phyloP scores from a whole-genome alignment of 2,113 vertebrate species.

The Leptosomus discolor region DNA sequence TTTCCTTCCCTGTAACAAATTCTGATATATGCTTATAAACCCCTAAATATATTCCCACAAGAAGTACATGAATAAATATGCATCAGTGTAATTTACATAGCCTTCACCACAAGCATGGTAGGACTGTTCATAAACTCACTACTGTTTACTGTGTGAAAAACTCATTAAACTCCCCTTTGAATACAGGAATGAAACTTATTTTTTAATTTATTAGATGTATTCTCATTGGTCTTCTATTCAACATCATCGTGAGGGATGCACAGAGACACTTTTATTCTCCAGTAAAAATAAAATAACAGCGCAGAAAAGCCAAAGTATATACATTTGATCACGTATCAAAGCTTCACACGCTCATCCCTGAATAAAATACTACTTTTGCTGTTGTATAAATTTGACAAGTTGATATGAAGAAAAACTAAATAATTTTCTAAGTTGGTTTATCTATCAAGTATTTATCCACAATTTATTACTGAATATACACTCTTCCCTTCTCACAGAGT shows the following conservation, averaged over 20 bases:
- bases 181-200: constrained; percentile 56
- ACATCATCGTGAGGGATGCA: not conserved
- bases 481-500: not conserved
- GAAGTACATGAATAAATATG: constrained; percentile 79
- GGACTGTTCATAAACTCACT: constrained; percentile 62
- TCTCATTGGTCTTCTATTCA: constrained; percentile 42
- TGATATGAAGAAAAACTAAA: not conserved
- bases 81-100: constrained; percentile 73
- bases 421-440: not conserved
- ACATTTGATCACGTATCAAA: not conserved
- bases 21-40: constrained; percentile 69
- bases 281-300: not conserved
- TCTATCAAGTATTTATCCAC: not conserved
- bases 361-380: not conserved
- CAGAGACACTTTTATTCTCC: not conserved
- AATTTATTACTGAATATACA: not conserved
- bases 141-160: constrained; percentile 65
- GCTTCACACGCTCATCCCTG: not conserved
- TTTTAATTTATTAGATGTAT: constrained; percentile 50
- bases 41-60: constrained; percentile 77
- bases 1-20: constrained; percentile 71
- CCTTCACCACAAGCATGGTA: constrained; percentile 62
- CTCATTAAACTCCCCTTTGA: constrained; percentile 66
- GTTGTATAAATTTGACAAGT: not conserved
- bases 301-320: not conserved